A percentile compares a stretch with the other conserved stretches of the same genome.
phyloP scores from a whole-genome alignment of 1,140 invertebrate genomes.

The Anoplophora glabripennis region DNA sequence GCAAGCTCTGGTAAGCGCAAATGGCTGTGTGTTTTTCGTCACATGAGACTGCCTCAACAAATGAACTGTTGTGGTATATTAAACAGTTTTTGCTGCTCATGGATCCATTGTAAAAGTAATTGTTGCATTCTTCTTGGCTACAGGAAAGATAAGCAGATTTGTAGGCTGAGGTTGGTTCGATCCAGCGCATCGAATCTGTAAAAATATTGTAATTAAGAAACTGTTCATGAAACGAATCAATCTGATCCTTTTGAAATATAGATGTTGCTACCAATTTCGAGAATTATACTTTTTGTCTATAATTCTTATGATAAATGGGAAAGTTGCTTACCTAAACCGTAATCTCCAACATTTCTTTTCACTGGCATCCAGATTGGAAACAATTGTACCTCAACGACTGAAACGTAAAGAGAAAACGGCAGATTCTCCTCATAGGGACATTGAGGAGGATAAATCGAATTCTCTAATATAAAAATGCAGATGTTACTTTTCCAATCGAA shows the following conservation, averaged over 20 bases:
- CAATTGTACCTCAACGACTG: not conserved
- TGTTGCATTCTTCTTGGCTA: slow-evolving; percentile 16
- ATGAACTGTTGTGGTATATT: slow-evolving; percentile 18
- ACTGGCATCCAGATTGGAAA: slow-evolving; percentile 28
- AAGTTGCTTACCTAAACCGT: slow-evolving; percentile 18
- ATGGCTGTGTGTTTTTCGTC: slow-evolving; percentile 16
- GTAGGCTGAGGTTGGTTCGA: slow-evolving; percentile 16
- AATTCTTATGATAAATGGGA: not conserved
- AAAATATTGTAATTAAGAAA: not conserved
- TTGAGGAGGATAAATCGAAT: slow-evolving; percentile 21
- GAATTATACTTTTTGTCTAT: too few relatives aligned
- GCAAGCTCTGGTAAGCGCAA: slow-evolving; percentile 21
- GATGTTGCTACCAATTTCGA: too few relatives aligned
- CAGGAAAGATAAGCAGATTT: slow-evolving; percentile 13
- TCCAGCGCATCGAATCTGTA: slow-evolving; percentile 22
- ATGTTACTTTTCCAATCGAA: not conserved
- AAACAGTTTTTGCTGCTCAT: slow-evolving; percentile 21
- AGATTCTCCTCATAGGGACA: slow-evolving; percentile 22
- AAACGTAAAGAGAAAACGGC: slow-evolving; percentile 13
- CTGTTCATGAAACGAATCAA: too few relatives aligned
- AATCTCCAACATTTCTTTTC: slow-evolving; percentile 1
- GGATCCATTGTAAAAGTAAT: slow-evolving; percentile 11
- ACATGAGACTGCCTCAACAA: slow-evolving; percentile 21
- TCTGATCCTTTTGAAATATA: too few relatives aligned
- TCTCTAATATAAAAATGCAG: slow-evolving; percentile 9